A percentile compares a stretch with the other conserved stretches of the same genome.
phyloP scores from a whole-genome alignment of 2,888 invertebrate species.

The Acrocera orbiculus region DNA sequence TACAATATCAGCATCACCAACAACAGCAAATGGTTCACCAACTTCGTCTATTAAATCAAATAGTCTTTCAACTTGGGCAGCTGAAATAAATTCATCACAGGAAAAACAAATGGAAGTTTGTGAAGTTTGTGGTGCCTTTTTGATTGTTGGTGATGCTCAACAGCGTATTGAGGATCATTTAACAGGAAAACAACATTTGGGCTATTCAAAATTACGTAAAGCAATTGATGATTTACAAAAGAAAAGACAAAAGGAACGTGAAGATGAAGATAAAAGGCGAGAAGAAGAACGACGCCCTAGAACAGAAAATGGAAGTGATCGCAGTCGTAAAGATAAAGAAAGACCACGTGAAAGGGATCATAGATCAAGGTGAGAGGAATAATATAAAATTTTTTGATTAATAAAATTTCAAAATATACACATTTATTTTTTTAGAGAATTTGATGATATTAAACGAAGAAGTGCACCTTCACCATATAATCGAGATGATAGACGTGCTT shows the following conservation, averaged over 20 bases:
- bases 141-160: constrained; percentile 98
- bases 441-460: constrained; percentile 21
- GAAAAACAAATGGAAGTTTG: constrained; percentile 99
- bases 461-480: too few species aligned
- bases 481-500: constrained; percentile 9
- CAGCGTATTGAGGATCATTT: constrained; percentile 95
- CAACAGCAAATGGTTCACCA: constrained; percentile 4
- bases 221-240: constrained; percentile 49
- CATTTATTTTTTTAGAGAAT: constrained; percentile 13
- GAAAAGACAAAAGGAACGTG: constrained; percentile 41
- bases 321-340: constrained; percentile 17
- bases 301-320: constrained; percentile 20
- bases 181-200: constrained; percentile 97
- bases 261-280: constrained; percentile 34
- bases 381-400: neutral
- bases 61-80: constrained; percentile 37
- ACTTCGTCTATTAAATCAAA: constrained; percentile 7
- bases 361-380: constrained; percentile 9
- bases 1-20: neutral
- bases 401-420: too few species aligned
- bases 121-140: constrained; percentile 92
- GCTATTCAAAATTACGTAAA: constrained; percentile 53
- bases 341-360: constrained; percentile 11
- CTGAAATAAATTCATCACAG: constrained; percentile 71
- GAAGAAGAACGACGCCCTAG: constrained; percentile 22